phyloP scores from a whole-genome alignment of 2,797 vertebrate species.

The Enteromius radiatus region DNA sequence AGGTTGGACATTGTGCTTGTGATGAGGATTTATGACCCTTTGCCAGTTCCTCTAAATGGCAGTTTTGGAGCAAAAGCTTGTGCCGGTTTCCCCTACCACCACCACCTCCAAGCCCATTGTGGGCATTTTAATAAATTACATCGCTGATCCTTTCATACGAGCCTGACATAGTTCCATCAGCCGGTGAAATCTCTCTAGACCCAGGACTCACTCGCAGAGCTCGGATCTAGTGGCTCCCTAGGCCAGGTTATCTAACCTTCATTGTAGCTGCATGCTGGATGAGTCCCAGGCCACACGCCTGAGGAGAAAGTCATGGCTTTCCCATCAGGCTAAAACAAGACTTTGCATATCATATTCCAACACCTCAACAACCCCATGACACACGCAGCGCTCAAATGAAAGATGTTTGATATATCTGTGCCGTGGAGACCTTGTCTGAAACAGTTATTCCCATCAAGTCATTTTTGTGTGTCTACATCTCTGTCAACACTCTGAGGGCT shows the following conservation, averaged over 20 bases:
- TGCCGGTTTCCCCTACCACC: constrained; percentile 4
- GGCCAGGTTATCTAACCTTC: constrained; percentile 52
- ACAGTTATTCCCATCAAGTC: constrained; percentile 42
- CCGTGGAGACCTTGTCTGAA: constrained; percentile 35
- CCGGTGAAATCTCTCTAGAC: constrained; percentile 42
- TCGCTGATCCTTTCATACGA: constrained; percentile 45
- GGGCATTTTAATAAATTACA: constrained; percentile 76
- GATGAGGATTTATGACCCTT: constrained; percentile 83
- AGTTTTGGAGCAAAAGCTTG: constrained; percentile 69
- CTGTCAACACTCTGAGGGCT: constrained; percentile 40
- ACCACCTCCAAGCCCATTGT: constrained; percentile 60
- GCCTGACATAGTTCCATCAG: constrained; percentile 43
- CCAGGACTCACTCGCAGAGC: constrained; percentile 19
- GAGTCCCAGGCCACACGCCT: constrained; percentile 39
- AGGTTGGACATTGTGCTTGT: constrained; percentile 78
- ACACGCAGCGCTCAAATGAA: constrained; percentile 17
- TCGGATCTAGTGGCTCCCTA: constrained; percentile 30
- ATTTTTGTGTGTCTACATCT: constrained; percentile 16
- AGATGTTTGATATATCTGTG: constrained; percentile 43
- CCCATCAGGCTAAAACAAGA: constrained; percentile 50
- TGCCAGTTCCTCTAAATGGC: constrained; percentile 81
- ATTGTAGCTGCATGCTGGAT: constrained; percentile 42
- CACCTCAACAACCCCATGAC: constrained; percentile 34
- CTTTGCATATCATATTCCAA: constrained; percentile 52
- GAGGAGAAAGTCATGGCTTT: constrained; percentile 43